Evolutionary conservation across 2,888 invertebrate genomes (phyloP).

Genomic region (Aporophyla nigra): DNA sequence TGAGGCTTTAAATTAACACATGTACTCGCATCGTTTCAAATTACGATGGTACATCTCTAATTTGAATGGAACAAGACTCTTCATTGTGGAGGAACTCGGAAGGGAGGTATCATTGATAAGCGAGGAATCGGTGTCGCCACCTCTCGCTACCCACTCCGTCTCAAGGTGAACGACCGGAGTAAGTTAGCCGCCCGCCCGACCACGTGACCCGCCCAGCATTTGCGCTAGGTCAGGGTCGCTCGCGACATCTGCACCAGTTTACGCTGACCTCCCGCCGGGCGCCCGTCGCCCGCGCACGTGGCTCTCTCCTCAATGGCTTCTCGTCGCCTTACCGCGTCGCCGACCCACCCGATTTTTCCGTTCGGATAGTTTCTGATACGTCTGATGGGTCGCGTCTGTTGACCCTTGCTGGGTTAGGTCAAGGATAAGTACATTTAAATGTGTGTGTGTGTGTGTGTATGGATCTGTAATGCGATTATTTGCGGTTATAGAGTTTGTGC

Average conservation of each 20-base stretch:
- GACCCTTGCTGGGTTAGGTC: slow-evolving; percentile 83
- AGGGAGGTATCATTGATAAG: slow-evolving; percentile 66
- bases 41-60: slow-evolving; percentile 28
- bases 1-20: slow-evolving; percentile 45
- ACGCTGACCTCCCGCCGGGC: slow-evolving; percentile 73
- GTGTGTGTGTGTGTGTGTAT: slow-evolving; percentile 59
- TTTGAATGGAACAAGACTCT: slow-evolving; percentile 16
- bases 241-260: slow-evolving; percentile 79
- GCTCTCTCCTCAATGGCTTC: slow-evolving; percentile 72
- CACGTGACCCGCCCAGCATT: slow-evolving; percentile 88
- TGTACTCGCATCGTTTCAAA: slow-evolving; percentile 40
- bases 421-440: slow-evolving; percentile 75
- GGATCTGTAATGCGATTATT: slow-evolving; percentile 29
- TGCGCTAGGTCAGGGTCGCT: slow-evolving; percentile 89
- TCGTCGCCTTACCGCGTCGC: slow-evolving; percentile 77
- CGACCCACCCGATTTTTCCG: slow-evolving; percentile 86
- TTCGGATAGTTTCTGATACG: slow-evolving; percentile 86
- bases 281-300: slow-evolving; percentile 51
- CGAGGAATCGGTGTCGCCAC: slow-evolving; percentile 72
- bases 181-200: slow-evolving; percentile 85
- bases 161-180: slow-evolving; percentile 89
- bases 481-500: not conserved
- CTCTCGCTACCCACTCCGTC: slow-evolving; percentile 79
- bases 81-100: slow-evolving; percentile 24
- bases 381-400: slow-evolving; percentile 79